Evolutionary conservation across 2,113 vertebrate species (phyloP), one percentile per base, ranked within the genome.

Genomic region (Cinclus cinclus): DNA sequence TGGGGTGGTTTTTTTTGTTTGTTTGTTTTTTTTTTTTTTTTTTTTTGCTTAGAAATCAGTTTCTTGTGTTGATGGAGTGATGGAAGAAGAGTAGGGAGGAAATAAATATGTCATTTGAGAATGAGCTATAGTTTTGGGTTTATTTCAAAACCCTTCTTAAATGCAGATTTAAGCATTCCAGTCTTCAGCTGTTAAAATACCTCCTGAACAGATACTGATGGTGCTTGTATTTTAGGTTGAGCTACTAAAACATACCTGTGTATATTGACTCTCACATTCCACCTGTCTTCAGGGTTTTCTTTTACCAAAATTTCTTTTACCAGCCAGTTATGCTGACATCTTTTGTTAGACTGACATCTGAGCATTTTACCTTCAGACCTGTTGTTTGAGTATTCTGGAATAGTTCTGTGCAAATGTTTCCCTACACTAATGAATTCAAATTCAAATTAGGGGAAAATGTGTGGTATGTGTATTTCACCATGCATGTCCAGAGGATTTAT

Each of bases 381-480:
- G 0, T 82, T 42, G 10, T 71, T 71, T 47, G 74, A 58, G 11
- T 77, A 24, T 60, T 31, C 25, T 68, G 35, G 10, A 58, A 44
- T 28, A 70, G 27, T 53, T 81, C 27, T n/a, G 21, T 90, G 69
- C 30, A 44, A 44, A 35, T 63, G 39, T 37, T 92, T 59, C 47
- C 41, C 27, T 65, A 2, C 24, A 46, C 28, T 64, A 49, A 35
- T 25, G 6, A 87, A 78, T 24, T 55, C 1, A 70, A 23, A 39
- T 77, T 83, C 44, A 77, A 75, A 39, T 4, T 27, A 63, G 25
- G 27, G 11, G 18, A 42, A 35, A 87, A 35, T 20, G 2, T 3
- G 0, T 58, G 15, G 6, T 19, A 3, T 23, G 13, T 1, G 0
- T 77, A 35, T 65, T 84, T 92, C 56, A 74, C 17, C 9, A 71